Percentiles rank a stretch among this genome's conserved stretches.
phyloP scores from a whole-genome alignment of 23 tunicate genomes.

The Trididemnum clinides region DNA sequence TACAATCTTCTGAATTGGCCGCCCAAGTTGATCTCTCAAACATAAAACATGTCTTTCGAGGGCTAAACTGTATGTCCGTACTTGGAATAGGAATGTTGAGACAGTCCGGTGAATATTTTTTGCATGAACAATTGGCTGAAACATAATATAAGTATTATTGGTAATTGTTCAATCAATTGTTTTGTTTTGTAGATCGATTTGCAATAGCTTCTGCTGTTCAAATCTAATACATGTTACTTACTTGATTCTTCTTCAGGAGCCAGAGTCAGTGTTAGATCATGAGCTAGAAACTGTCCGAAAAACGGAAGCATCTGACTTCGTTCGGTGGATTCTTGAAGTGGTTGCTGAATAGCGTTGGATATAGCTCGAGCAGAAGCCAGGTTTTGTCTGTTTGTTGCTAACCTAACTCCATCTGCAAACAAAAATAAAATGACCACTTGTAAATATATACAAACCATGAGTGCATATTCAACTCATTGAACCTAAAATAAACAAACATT shows the following conservation, averaged over 20 bases:
- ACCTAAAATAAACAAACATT: no score
- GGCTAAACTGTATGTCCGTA: background rate
- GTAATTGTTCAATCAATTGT: no score
- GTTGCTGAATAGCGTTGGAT: slow-evolving; percentile 36
- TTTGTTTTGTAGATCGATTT: no score
- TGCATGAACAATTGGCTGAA: no score
- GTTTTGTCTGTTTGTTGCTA: background rate
- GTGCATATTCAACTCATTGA: no score
- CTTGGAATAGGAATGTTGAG: no score
- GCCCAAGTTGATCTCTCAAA: background rate
- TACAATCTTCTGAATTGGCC: background rate
- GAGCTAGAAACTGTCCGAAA: slow-evolving; percentile 79
- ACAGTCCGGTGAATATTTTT: no score
- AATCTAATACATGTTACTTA: background rate
- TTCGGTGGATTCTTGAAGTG: background rate
- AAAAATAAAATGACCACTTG: background rate
- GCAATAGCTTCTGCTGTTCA: background rate
- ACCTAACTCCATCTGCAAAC: background rate
- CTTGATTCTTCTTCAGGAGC: background rate
- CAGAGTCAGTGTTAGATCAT: background rate
- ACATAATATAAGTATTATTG: no score
- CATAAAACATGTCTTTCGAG: background rate
- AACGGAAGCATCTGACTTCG: slow-evolving; percentile 65
- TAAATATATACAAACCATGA: no score
- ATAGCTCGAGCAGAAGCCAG: slow-evolving; percentile 40